A percentile compares a stretch with the other conserved stretches of the same genome.
Evolutionary conservation across 1,140 invertebrate species (phyloP).

Genomic region (Diorhabda carinulata): DNA sequence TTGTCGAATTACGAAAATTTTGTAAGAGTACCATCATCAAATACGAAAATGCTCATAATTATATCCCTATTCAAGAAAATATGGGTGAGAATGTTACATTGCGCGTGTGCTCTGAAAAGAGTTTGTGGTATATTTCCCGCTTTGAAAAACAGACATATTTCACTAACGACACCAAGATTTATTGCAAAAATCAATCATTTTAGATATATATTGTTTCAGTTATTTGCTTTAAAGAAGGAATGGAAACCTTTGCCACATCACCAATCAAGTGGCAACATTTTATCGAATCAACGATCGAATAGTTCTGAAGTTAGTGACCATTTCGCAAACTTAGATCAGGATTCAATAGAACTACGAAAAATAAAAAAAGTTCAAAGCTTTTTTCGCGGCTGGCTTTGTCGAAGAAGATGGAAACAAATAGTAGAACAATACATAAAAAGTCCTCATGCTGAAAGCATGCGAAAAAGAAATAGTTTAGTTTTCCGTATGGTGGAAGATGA

Average conservation of each 20-base stretch:
- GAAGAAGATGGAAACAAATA: conserved; percentile 92
- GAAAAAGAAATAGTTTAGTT: conserved; percentile 88
- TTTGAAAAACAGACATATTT: not conserved
- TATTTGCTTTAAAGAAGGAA: conserved; percentile 80
- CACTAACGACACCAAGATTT: not conserved
- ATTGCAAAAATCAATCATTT: not conserved
- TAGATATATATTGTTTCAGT: conserved; percentile 50
- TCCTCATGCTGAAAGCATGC: conserved; percentile 90
- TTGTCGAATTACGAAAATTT: too few species aligned
- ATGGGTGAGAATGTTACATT: too few species aligned
- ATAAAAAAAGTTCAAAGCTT: conserved; percentile 96
- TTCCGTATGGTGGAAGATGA: conserved; percentile 90
- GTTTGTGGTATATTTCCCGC: too few species aligned
- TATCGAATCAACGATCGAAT: conserved; percentile 32
- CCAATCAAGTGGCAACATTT: conserved; percentile 36
- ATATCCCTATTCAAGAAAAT: too few species aligned
- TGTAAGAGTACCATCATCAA: too few species aligned
- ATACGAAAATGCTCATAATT: too few species aligned
- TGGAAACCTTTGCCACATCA: conserved; percentile 53
- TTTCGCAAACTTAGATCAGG: conserved; percentile 31
- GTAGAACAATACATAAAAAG: conserved; percentile 94
- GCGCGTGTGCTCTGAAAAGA: too few species aligned
- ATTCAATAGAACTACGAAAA: conserved; percentile 66
- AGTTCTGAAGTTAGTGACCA: conserved; percentile 29
- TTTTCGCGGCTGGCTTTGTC: conserved; percentile 89